Base-by-base conservation (phyloP, 92 coral and sea anemone genomes). In the Isaurus tuberculatus region DNA sequence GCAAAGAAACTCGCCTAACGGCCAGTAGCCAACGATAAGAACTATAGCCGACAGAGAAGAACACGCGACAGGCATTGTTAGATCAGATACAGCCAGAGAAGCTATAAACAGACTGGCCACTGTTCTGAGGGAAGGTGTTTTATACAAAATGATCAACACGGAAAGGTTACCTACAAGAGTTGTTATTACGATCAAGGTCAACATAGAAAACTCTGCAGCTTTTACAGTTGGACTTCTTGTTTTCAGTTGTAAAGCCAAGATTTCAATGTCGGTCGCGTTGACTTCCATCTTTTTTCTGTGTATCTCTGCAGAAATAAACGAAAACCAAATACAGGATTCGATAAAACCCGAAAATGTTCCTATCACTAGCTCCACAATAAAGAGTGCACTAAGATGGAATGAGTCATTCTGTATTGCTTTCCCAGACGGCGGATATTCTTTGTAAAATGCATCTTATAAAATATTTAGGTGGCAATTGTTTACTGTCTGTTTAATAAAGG, bases 51-150 rank as follows among this genome's bases (percentile, higher is more conserved):
- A 53, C 1, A 81, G 51, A 16, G 91, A 86, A 74, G 83, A 65
- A 42, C 73, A 73, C 2, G 85, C 31, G 19, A 84, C 16, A 22
- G 88, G 84, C 87, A 88, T 68, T 5, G 79, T 30, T 26, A 91
- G 51, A 55, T 91, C 94, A 23, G 91, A 88, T 1, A 88, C 60
- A 32, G 94, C 94, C 83, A 91, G 80, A 28, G 90, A 87, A 30
- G 69, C 79, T 20, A 91, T 77, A 17, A 84, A 85, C 4, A 87
- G 83, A 17, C 83, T 87, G n/a, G 91, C 83, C 22, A 79, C 66
- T 48, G 85, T 88, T 25, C 94, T 88, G 0, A 88, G 89, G 34
- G 79, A 80, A 10, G 89, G 91, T 20, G 85, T 69, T 57, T 55
- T 91, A 75, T 91, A 80, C 61, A 87, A 30, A 17, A 91, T 88